Evolutionary conservation across 2,888 invertebrate species (phyloP), one percentile per base, ranked within the genome.

Genomic region (Cenopis cana): DNA sequence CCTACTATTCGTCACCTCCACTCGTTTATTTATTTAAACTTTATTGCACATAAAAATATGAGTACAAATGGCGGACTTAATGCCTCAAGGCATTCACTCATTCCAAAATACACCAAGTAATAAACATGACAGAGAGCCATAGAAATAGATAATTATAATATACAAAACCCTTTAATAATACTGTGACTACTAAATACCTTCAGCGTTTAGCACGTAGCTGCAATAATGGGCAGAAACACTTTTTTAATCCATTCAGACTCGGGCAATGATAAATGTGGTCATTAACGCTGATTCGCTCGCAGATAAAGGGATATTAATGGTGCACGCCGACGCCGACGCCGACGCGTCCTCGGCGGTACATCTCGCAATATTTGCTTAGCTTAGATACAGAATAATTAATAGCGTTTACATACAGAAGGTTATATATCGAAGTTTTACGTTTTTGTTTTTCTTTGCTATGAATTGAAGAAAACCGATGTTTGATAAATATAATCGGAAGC

Each of bases 241-340:
- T 62, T 46, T 62, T 62, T 50, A 50, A 62, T 69, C 24, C 20
- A 69, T 50, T 64, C 50, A 50, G 24, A 20, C 18, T 24, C 17
- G 59, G 41, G 55, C 55, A 38, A 49, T 69, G 69, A 69, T 69
- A 49, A 56, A 69, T 56, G 62, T 59, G 57, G n/a, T n/a, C 54
- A 55, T 64, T 69, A 41, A 20, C 62, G 49, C 17, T 20, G 59
- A 68, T 68, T 57, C 24, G 24, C 9, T 17, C 36, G 17, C 18
- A 55, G 69, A 69, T 57, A 69, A 69, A 56, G 12, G 11, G 12
- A 69, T 56, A 56, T 38, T 69, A 69, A 64, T 64, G 69, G 56
- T 38, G 61, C 17, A 36, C 41, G 41, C 41, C 41, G 41, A 41
- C 41, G 41, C 41, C n/a, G 20, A 36, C 41, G 41, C 41, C 41